phyloP scores from a whole-genome alignment of 2,888 invertebrate genomes.

The Lasioglossum zephyrum region DNA sequence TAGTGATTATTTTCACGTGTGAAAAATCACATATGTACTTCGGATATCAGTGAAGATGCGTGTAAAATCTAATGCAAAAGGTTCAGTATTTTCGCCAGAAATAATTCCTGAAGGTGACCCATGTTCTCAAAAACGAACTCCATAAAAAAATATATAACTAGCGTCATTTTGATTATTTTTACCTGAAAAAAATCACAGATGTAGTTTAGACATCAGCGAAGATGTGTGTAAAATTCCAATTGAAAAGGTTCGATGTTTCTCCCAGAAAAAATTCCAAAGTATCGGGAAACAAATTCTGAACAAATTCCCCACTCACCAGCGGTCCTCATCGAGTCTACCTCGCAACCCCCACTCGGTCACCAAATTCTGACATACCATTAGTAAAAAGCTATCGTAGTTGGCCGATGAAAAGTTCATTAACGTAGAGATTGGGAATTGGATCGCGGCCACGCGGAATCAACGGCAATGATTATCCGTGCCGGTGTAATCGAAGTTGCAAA shows the following conservation, averaged over 20 bases:
- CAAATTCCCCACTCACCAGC: no score
- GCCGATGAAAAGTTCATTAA: conserved; percentile 9
- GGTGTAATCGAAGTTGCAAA: conserved; percentile 5
- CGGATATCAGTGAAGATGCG: neutral
- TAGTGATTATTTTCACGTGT: neutral
- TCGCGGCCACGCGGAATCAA: neutral
- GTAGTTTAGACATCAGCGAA: neutral
- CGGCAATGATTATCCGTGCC: conserved; percentile 12
- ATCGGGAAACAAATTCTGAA: neutral
- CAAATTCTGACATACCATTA: neutral
- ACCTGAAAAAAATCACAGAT: neutral
- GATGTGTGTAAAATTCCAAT: neutral
- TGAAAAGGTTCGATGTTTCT: neutral
- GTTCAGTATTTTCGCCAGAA: neutral
- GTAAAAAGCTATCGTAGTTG: neutral
- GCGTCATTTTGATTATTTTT: neutral
- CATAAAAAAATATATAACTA: neutral
- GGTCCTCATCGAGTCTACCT: no score
- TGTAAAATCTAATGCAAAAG: neutral
- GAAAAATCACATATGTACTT: neutral
- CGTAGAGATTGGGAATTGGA: neutral
- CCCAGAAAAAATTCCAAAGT: neutral
- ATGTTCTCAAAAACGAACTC: no score
- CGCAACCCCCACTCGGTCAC: neutral
- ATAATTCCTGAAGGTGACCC: neutral